These are phyloP conservation scores for Pardosa pseudoannulata DNA, from an alignment of 2,888 invertebrate species.

Conservation along the genomic window DNA sequence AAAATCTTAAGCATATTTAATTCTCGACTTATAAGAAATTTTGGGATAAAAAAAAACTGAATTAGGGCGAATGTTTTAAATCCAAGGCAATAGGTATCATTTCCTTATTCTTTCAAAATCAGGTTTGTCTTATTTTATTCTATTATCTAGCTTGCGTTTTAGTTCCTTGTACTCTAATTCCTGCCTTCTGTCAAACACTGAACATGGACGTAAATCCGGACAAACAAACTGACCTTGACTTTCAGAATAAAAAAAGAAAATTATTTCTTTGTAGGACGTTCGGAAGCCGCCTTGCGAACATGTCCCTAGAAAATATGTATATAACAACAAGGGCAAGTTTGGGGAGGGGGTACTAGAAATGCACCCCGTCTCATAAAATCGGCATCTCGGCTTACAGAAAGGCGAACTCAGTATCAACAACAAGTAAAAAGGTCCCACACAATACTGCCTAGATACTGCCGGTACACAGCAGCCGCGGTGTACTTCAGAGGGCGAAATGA, in stretches of 20 bases:
- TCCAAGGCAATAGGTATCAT: too few species aligned
- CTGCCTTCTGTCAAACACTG: neutral
- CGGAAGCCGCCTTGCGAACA: conserved; percentile 9
- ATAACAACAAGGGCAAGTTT: conserved; percentile 12
- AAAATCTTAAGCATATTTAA: too few species aligned
- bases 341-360: neutral
- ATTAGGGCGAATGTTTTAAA: too few species aligned
- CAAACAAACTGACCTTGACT: conserved; percentile 20
- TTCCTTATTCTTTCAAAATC: too few species aligned
- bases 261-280: neutral
- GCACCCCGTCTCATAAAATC: neutral
- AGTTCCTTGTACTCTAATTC: too few species aligned
- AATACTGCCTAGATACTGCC: conserved; percentile 13
- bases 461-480: conserved; percentile 40
- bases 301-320: conserved; percentile 17
- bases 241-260: too few species aligned
- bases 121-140: too few species aligned
- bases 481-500: conserved; percentile 49
- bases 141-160: too few species aligned
- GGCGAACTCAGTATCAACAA: conserved; percentile 12
- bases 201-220: neutral
- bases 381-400: conserved; percentile 19
- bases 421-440: neutral
- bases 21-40: too few species aligned
- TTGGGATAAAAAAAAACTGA: too few species aligned